A percentile compares a stretch with the other conserved stretches of the same genome.
phyloP scores from a whole-genome alignment of 2,113 vertebrate species.

The Cervus canadensis region DNA sequence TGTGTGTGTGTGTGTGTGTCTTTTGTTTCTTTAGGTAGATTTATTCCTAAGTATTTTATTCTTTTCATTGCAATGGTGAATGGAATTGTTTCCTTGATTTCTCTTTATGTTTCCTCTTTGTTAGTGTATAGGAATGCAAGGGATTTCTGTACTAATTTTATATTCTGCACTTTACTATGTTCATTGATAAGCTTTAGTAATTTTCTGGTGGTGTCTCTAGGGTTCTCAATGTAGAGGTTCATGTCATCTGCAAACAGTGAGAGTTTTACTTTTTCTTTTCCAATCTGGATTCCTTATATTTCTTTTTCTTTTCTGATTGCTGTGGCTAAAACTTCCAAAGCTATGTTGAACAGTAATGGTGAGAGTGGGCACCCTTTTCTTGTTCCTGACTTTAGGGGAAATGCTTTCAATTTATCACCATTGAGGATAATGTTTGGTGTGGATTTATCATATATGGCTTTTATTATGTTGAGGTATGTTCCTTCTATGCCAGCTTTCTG shows the following conservation, averaged over 20 bases:
- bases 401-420: background rate
- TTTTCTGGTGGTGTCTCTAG: background rate
- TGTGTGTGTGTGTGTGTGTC: no score
- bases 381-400: background rate
- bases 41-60: background rate
- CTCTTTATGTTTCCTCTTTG: background rate
- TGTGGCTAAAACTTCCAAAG: background rate
- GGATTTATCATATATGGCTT: background rate
- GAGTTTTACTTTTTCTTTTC: background rate
- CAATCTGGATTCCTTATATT: background rate
- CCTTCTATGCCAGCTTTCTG: background rate
- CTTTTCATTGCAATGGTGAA: background rate
- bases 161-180: background rate
- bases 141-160: background rate
- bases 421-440: background rate
- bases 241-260: background rate
- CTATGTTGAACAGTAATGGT: background rate
- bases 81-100: background rate
- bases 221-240: background rate
- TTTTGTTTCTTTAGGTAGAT: background rate
- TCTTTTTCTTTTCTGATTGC: background rate
- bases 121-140: background rate
- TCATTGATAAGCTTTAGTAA: background rate
- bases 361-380: background rate
- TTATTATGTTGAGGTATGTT: background rate